Evolutionary conservation across 1,140 invertebrate genomes (phyloP).

Genomic region (Diploscapter pachys): DNA sequence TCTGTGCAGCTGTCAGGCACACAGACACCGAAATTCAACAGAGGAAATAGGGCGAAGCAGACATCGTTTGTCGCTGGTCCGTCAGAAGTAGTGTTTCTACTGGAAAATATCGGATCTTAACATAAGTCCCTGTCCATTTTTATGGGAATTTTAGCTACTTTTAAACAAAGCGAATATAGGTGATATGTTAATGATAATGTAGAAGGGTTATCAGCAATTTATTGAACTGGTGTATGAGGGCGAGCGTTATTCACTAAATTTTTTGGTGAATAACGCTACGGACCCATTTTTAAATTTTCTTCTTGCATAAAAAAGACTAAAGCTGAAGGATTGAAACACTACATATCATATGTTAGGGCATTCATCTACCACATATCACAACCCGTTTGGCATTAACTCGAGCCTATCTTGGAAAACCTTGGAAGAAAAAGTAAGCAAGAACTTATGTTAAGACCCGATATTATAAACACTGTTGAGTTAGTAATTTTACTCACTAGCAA

Average conservation of each 20-base stretch:
- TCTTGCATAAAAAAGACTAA: too few species aligned
- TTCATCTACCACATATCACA: too few species aligned
- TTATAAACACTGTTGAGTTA: not conserved
- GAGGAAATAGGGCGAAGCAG: conserved; percentile 53
- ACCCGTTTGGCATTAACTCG: too few species aligned
- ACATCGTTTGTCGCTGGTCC: conserved; percentile 40
- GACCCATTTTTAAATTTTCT: too few species aligned
- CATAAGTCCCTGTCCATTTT: not conserved
- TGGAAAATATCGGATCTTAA: conserved; percentile 21
- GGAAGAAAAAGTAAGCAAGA: too few species aligned
- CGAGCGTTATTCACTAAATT: too few species aligned
- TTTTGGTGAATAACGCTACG: too few species aligned
- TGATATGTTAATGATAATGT: conserved; percentile 1
- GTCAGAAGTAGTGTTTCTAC: conserved; percentile 8
- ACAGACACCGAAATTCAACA: conserved; percentile 54
- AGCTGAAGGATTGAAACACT: too few species aligned
- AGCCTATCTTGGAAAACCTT: too few species aligned
- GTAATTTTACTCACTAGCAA: conserved; percentile 32
- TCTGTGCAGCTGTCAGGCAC: conserved; percentile 56
- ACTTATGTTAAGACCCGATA: too few species aligned
- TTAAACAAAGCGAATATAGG: conserved; percentile 13
- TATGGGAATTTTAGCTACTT: not conserved
- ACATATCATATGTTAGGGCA: too few species aligned
- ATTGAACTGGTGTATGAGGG: too few species aligned
- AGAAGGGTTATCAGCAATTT: not conserved